These are phyloP conservation scores for Trilocha varians DNA, from an alignment of 2,888 invertebrate genomes.

Conservation along the genomic window DNA sequence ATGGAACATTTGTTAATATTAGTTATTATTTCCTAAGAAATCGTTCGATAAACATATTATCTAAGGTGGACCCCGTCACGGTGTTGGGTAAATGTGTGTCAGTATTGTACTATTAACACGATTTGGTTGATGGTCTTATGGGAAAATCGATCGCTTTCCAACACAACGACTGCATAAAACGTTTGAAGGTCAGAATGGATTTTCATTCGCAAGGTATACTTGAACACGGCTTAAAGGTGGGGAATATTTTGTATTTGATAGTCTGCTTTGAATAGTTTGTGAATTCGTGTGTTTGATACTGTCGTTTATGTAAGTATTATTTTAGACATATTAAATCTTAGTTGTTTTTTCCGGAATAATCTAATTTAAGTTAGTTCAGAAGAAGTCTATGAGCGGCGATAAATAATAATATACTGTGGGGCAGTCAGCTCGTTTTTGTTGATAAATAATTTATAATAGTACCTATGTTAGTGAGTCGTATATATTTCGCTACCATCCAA, in stretches of 20 bases:
- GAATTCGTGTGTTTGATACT: not conserved
- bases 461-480: no score
- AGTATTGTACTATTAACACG: slow-evolving; percentile 47
- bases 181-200: slow-evolving; percentile 30
- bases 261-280: not conserved
- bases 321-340: no score
- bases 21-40: slow-evolving; percentile 7
- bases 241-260: not conserved
- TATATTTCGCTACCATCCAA: no score
- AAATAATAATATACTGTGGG: no score
- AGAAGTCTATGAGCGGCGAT: no score
- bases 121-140: slow-evolving; percentile 47
- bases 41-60: slow-evolving; percentile 11
- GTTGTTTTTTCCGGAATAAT: no score
- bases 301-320: no score
- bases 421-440: no score
- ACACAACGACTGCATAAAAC: slow-evolving; percentile 37
- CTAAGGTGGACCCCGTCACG: slow-evolving; percentile 27
- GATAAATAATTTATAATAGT: no score
- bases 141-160: slow-evolving; percentile 56
- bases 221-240: slow-evolving; percentile 19
- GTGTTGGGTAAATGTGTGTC: slow-evolving; percentile 29
- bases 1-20: not conserved
- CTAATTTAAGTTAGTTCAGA: no score
- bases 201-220: slow-evolving; percentile 42